phyloP scores from a whole-genome alignment of 2,113 vertebrate genomes.

The Chaetodon trifascialis region DNA sequence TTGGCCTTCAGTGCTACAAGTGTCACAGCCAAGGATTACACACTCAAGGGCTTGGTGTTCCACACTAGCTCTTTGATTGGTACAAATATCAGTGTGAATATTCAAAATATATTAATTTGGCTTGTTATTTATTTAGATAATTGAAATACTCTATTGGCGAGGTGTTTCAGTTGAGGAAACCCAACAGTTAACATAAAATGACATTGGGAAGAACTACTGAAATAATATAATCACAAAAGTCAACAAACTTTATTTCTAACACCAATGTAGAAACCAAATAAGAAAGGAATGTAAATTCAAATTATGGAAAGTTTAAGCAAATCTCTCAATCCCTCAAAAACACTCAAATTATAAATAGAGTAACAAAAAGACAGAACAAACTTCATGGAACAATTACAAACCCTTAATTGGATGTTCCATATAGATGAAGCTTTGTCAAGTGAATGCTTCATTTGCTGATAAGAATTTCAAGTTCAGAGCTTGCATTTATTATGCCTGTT shows the following conservation, averaged over 20 bases:
- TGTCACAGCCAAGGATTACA: slow-evolving; percentile 16
- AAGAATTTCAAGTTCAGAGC: not conserved
- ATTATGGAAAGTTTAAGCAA: slow-evolving; percentile 31
- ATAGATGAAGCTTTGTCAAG: slow-evolving; percentile 4
- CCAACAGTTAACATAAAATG: not conserved
- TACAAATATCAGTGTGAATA: not conserved
- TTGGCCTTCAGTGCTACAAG: slow-evolving; percentile 8
- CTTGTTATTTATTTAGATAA: not conserved
- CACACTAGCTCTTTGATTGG: slow-evolving; percentile 12
- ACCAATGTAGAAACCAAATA: slow-evolving; percentile 63
- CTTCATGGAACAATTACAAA: slow-evolving; percentile 7
- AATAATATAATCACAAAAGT: slow-evolving; percentile 57
- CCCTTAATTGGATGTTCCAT: slow-evolving; percentile 10
- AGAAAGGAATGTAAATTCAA: slow-evolving; percentile 31
- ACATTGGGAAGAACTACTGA: slow-evolving; percentile 6
- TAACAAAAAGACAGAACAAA: slow-evolving; percentile 20
- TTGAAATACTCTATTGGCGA: not conserved
- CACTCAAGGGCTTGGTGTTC: slow-evolving; percentile 30
- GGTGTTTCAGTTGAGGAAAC: not conserved
- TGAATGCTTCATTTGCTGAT: not conserved
- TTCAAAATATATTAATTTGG: not conserved
- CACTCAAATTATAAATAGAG: slow-evolving; percentile 33
- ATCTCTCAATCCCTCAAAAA: slow-evolving; percentile 4
- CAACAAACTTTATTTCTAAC: slow-evolving; percentile 68
- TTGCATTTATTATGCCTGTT: slow-evolving; percentile 11